Conservation (phyloP, 2,797 vertebrate genomes). For the Gorsachius magnificus region DNA sequence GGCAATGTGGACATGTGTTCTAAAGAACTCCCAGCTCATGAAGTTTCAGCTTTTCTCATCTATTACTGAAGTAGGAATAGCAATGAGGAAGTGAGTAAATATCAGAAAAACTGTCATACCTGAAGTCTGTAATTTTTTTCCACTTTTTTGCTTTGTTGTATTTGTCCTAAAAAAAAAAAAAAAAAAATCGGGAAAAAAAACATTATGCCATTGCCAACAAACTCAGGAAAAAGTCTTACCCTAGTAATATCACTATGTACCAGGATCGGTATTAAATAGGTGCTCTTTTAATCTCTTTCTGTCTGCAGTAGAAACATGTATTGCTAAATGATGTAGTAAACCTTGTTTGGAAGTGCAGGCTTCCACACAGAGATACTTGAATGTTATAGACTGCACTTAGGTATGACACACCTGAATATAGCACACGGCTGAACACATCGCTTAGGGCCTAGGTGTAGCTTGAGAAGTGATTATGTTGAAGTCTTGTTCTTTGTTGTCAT, state of each 20-base stretch:
- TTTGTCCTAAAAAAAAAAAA: conserved; percentile 54
- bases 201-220: not conserved
- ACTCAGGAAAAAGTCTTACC: conserved; percentile 7
- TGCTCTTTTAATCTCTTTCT: conserved; percentile 13
- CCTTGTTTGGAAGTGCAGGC: not conserved
- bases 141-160: not conserved
- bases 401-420: not conserved
- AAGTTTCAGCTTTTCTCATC: not conserved
- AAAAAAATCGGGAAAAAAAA: not conserved
- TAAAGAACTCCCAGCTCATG: not conserved
- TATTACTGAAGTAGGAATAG: not conserved
- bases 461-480: not conserved
- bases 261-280: not conserved
- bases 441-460: not conserved
- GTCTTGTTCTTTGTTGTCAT: not conserved
- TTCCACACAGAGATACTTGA: not conserved
- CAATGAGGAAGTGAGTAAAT: not conserved
- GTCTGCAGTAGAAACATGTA: not conserved
- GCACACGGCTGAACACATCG: not conserved
- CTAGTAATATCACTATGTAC: not conserved
- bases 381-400: not conserved
- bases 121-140: conserved; percentile 32
- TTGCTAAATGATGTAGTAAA: not conserved
- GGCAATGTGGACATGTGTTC: not conserved
- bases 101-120: conserved; percentile 44